Evolutionary conservation across 2,113 vertebrate genomes (phyloP), one percentile per base, ranked within the genome.

Genomic region (Asarcornis scutulata): DNA sequence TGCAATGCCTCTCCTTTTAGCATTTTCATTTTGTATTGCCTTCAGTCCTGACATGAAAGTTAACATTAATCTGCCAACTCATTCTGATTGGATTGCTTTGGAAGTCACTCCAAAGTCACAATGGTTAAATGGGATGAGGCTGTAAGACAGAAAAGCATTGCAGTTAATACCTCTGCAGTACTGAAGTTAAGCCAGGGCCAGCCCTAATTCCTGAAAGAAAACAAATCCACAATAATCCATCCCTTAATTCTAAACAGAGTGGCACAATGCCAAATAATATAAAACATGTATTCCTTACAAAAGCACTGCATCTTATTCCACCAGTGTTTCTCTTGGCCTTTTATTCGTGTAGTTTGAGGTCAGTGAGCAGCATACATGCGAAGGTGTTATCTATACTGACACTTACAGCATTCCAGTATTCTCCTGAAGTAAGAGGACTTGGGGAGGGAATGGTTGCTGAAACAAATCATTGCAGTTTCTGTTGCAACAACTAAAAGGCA

Each of bases 201-300:
- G 96, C 97, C 98, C 97, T 98, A 98, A 98, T 98, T 98, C 98
- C 98, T 96, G 97, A 98, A 98, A 98, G 97, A 98, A 98, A 98
- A 98, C 95, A 99, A 98, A 98, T 99, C 98, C 96, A 97, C 97
- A 95, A 96, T 98, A 98, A 99, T 99, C 98, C 97, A 95, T 86
- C 96, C 97, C 97, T 98, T 98, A 98, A 98, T 98, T 98, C 98
- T 97, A 97, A 97, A 92, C 96, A 98, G 96, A 97, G 81, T 96
- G 96, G 97, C 97, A 96, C 86, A 42, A 62, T 88, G 96, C 94
- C 96, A 97, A 96, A 97, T 97, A 94, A 68, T 64, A 95, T 80
- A 69, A 85, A 97, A 91, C 92, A 73, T 78, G 72, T 84, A 96
- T 89, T 95, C 77, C 97, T 97, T 95, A 74, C 91, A 85, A 69